Evolutionary conservation across 2,888 invertebrate genomes (phyloP).

Genomic region (Xanthia icteritia): DNA sequence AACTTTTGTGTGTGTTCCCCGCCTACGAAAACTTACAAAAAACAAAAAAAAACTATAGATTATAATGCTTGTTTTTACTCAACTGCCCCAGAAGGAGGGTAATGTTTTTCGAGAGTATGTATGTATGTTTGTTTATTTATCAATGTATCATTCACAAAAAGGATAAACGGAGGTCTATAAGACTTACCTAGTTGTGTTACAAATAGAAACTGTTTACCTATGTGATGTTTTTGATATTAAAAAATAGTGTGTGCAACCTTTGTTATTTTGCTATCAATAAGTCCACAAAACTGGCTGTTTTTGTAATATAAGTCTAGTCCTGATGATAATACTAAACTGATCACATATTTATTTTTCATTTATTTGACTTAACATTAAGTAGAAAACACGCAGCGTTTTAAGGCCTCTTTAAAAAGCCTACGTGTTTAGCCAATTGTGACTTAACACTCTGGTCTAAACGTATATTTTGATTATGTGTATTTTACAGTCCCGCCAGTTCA

Average conservation of each 20-base stretch:
- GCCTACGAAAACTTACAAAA: too few relatives aligned
- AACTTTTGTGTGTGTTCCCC: too few relatives aligned
- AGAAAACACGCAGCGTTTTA: background rate
- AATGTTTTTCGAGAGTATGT: too few relatives aligned
- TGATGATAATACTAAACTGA: background rate
- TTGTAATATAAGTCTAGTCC: background rate
- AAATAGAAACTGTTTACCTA: background rate
- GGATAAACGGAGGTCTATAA: background rate
- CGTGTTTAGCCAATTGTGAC: too few relatives aligned
- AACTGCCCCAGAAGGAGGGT: too few relatives aligned
- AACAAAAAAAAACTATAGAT: too few relatives aligned
- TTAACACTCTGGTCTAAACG: background rate
- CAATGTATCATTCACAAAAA: background rate
- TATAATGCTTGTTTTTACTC: too few relatives aligned
- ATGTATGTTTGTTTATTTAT: background rate
- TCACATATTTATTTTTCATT: background rate
- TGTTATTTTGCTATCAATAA: background rate
- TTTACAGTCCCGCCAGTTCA: background rate
- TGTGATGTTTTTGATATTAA: slow-evolving; percentile 7
- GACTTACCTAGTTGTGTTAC: background rate
- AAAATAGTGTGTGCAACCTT: background rate
- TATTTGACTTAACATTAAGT: background rate
- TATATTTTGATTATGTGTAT: background rate
- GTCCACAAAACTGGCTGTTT: background rate
- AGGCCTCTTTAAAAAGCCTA: too few relatives aligned